A percentile compares a stretch with the other conserved stretches of the same genome.
phyloP scores from a whole-genome alignment of 1,140 invertebrate genomes.

The Paraescarpia echinospica region DNA sequence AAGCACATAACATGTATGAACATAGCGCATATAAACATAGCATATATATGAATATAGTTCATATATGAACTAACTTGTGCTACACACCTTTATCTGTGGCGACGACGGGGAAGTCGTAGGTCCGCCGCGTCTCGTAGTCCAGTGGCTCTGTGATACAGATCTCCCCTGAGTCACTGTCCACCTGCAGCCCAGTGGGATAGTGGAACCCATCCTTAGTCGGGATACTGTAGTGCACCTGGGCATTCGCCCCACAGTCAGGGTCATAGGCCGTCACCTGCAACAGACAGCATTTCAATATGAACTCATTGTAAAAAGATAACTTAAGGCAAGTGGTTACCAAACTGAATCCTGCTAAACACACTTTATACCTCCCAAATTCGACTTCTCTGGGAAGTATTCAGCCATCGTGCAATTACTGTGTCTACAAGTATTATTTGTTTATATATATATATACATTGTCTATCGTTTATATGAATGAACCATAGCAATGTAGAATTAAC shows the following conservation, averaged over 20 bases:
- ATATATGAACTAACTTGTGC: neutral
- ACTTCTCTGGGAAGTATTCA: too few species aligned
- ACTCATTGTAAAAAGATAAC: neutral
- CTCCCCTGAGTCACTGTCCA: slow-evolving; percentile 81
- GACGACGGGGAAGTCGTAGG: slow-evolving; percentile 89
- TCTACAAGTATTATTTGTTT: too few species aligned
- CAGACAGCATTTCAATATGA: slow-evolving; percentile 12
- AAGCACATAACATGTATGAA: neutral
- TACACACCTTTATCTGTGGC: slow-evolving; percentile 87
- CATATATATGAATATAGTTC: neutral
- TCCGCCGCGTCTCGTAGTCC: slow-evolving; percentile 82
- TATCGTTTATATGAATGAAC: too few species aligned
- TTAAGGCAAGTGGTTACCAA: too few species aligned
- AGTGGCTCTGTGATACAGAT: slow-evolving; percentile 81
- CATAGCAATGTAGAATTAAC: too few species aligned
- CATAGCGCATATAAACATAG: neutral
- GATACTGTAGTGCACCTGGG: slow-evolving; percentile 89
- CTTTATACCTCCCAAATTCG: too few species aligned
- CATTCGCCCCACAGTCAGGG: slow-evolving; percentile 91
- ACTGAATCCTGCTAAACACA: too few species aligned
- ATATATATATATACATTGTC: too few species aligned
- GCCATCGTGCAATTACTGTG: too few species aligned
- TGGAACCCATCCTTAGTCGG: slow-evolving; percentile 66
- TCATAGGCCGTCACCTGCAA: slow-evolving; percentile 88
- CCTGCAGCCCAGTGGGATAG: slow-evolving; percentile 67